Conservation (phyloP, 1,140 invertebrate species). For the Trichogramma pretiosum region DNA sequence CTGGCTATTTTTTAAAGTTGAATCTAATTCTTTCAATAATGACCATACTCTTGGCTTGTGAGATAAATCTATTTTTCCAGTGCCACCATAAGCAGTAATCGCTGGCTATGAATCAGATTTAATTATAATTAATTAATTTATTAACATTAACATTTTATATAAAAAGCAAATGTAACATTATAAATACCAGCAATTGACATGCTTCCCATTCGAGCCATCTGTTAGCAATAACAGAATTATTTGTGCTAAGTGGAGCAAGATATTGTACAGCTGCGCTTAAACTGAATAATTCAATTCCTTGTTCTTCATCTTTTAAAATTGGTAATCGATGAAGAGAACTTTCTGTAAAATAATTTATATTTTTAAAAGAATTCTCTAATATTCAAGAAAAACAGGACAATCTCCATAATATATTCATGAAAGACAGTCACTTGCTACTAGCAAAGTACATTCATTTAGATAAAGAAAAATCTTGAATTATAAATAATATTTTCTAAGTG, state of each 20-base stretch:
- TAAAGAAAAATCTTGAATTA: too few species aligned
- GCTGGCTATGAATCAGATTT: slow-evolving; percentile 32
- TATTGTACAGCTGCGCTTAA: slow-evolving; percentile 49
- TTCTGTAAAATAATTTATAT: slow-evolving; percentile 31
- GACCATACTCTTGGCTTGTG: slow-evolving; percentile 34
- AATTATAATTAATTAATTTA: slow-evolving; percentile 7
- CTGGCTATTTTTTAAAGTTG: slow-evolving; percentile 30
- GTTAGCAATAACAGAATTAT: slow-evolving; percentile 39
- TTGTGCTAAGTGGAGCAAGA: slow-evolving; percentile 37
- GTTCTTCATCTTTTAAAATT: slow-evolving; percentile 39
- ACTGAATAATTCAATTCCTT: slow-evolving; percentile 46
- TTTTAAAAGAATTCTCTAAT: too few species aligned
- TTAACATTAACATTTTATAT: too few species aligned
- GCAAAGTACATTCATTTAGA: too few species aligned
- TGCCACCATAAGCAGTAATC: slow-evolving; percentile 29
- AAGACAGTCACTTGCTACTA: slow-evolving; percentile 1
- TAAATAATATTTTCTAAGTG: neutral
- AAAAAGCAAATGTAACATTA: neutral
- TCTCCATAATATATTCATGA: too few species aligned
- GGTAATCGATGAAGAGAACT: slow-evolving; percentile 40
- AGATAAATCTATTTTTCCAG: slow-evolving; percentile 27
- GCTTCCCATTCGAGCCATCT: slow-evolving; percentile 72
- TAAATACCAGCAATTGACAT: slow-evolving; percentile 52
- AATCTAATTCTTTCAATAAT: slow-evolving; percentile 33
- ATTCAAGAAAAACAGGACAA: neutral